Evolutionary conservation across 2,113 vertebrate genomes (phyloP).

Genomic region (Phrynosoma blainvillii): DNA sequence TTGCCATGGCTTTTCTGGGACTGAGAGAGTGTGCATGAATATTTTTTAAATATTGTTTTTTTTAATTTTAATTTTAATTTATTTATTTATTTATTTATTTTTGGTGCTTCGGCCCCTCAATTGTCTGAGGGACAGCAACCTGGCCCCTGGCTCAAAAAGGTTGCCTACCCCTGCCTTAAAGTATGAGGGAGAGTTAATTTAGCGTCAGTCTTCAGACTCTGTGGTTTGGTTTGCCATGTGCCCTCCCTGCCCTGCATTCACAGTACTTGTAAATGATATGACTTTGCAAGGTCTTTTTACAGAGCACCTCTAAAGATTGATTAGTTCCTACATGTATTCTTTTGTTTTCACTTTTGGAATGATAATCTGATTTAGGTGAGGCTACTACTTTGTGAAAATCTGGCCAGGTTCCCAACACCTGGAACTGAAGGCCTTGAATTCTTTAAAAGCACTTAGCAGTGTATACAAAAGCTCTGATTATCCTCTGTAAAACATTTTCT

Average conservation of each 20-base stretch:
- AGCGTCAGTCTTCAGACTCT: constrained; percentile 1
- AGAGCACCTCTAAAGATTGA: constrained; percentile 14
- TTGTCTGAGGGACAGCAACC: too few relatives aligned
- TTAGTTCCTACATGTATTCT: constrained; percentile 13
- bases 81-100: too few relatives aligned
- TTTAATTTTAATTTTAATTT: too few relatives aligned
- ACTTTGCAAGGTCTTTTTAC: constrained; percentile 22
- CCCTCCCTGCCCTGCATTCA: not conserved
- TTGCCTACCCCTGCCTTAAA: too few relatives aligned
- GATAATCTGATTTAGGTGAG: constrained; percentile 36
- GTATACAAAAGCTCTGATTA: not conserved
- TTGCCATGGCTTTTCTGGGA: too few relatives aligned
- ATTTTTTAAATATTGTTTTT: too few relatives aligned
- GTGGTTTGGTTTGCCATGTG: constrained; percentile 28
- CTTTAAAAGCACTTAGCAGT: not conserved
- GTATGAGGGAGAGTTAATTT: not conserved
- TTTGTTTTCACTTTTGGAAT: constrained; percentile 27
- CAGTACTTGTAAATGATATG: not conserved
- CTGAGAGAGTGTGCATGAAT: too few relatives aligned
- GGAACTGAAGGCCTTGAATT: constrained; percentile 1
- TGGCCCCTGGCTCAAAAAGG: too few relatives aligned
- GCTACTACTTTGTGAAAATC: constrained; percentile 25
- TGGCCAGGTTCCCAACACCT: constrained; percentile 5
- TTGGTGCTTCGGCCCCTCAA: too few relatives aligned
- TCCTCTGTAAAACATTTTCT: constrained; percentile 1